These are phyloP conservation scores for Anas bahamensis DNA, from an alignment of 2,797 vertebrate species.

Conservation along the genomic window DNA sequence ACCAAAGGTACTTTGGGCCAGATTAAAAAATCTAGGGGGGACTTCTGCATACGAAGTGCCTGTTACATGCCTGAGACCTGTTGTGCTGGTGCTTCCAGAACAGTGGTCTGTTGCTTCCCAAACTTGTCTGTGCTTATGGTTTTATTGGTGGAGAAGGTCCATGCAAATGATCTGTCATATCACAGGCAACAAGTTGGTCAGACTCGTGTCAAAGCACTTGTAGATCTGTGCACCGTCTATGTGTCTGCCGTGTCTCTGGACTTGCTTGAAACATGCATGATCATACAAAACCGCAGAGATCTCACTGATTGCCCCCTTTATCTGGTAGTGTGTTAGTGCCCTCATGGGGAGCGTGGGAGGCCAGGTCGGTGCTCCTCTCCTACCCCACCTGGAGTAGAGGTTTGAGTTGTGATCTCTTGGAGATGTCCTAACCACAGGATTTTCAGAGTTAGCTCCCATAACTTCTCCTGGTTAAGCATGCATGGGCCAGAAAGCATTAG, in stretches of 20 bases:
- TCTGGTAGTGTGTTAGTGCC: fast-evolving
- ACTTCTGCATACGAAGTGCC: neutral
- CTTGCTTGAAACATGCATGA: neutral
- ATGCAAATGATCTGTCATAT: neutral
- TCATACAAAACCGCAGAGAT: neutral
- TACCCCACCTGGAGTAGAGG: neutral
- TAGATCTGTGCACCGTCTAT: neutral
- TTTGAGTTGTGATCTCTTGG: neutral
- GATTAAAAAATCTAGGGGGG: neutral
- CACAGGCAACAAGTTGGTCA: neutral
- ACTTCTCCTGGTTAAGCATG: neutral
- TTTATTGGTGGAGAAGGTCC: neutral
- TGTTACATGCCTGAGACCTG: neutral
- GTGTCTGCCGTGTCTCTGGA: neutral
- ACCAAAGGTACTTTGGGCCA: neutral
- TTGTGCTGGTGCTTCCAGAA: neutral
- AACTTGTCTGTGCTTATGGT: neutral
- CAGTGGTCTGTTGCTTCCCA: neutral
- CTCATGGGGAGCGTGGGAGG: neutral
- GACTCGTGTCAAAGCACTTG: neutral
- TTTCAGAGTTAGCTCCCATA: neutral
- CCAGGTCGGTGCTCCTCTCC: neutral
- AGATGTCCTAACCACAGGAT: neutral
- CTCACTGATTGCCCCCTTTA: neutral
- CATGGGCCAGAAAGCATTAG: neutral